These are phyloP conservation scores for Typhlichthys subterraneus DNA, from an alignment of 2,797 vertebrate species.

Conservation along the genomic window DNA sequence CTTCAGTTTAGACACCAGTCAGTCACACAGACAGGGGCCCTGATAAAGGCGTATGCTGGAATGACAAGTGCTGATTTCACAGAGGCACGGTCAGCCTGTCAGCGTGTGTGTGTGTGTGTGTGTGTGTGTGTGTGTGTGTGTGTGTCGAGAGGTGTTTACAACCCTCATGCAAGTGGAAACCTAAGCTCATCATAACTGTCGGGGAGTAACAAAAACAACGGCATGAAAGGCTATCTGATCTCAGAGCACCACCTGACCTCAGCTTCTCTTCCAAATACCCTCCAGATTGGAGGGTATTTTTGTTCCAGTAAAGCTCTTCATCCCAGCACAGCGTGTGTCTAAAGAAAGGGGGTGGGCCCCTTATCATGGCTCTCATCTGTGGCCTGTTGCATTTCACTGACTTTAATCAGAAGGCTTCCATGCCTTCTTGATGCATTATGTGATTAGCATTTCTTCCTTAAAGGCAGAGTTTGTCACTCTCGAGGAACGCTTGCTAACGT, in stretches of 20 bases:
- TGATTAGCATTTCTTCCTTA: neutral
- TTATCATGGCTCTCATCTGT: neutral
- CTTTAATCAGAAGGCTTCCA: neutral
- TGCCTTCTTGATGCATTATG: neutral
- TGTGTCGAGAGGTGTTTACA: conserved; percentile 30
- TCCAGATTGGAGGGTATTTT: conserved; percentile 13
- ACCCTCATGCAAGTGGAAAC: conserved; percentile 30
- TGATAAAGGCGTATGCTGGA: conserved; percentile 39
- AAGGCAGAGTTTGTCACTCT: neutral
- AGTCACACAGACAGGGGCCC: conserved; percentile 11
- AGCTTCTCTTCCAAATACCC: conserved; percentile 26
- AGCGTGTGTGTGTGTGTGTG: conserved; percentile 1
- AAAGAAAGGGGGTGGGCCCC: conserved; percentile 1
- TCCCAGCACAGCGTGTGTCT: conserved; percentile 1
- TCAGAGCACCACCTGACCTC: conserved; percentile 19
- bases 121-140: conserved; percentile 7
- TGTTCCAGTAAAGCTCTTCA: conserved; percentile 20
- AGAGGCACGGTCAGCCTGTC: conserved; percentile 20
- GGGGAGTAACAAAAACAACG: conserved; percentile 30
- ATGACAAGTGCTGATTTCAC: conserved; percentile 36
- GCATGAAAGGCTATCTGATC: conserved; percentile 19
- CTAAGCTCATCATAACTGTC: conserved; percentile 28
- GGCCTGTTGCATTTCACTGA: neutral
- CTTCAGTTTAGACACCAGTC: conserved; percentile 38
- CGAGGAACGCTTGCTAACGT: too few species aligned